Percentiles rank a stretch among this genome's conserved stretches.
These are phyloP conservation scores for Hylaeus anthracinus DNA, from an alignment of 1,140 invertebrate genomes.

Conservation along the genomic window DNA sequence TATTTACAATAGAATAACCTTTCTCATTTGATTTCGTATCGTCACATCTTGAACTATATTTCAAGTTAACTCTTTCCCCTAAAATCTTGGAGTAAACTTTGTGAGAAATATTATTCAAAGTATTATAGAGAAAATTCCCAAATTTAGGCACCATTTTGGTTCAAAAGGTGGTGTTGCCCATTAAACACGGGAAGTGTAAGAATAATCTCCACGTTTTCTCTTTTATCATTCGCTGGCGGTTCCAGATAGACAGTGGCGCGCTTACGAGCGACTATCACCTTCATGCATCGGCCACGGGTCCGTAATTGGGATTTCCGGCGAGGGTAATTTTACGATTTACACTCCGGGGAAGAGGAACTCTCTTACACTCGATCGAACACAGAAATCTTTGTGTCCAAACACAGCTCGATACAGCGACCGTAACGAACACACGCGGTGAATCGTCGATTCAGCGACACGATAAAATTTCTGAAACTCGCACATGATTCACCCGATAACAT, in stretches of 20 bases:
- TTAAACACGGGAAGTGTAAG: not conserved
- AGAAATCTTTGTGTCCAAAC: not conserved
- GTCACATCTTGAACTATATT: too few species aligned
- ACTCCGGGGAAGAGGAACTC: constrained; percentile 24
- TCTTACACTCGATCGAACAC: constrained; percentile 13
- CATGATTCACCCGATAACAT: not conserved
- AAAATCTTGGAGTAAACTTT: too few species aligned
- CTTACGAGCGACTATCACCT: constrained; percentile 46
- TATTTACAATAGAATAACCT: too few species aligned
- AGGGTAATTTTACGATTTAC: constrained; percentile 57
- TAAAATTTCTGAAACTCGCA: not conserved
- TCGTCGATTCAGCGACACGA: not conserved
- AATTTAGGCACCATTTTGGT: too few species aligned
- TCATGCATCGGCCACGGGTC: constrained; percentile 24
- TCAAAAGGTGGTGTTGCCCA: too few species aligned
- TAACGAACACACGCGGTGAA: not conserved
- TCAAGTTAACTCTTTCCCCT: too few species aligned
- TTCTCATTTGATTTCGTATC: too few species aligned
- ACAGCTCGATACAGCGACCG: not conserved
- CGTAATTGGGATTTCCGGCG: constrained; percentile 61
- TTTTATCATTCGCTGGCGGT: not conserved
- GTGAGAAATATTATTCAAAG: too few species aligned
- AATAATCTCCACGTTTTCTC: not conserved
- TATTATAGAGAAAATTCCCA: too few species aligned
- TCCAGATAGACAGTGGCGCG: constrained; percentile 28